Evolutionary conservation across 2,888 invertebrate genomes (phyloP).

Genomic region (Macaria liturata): DNA sequence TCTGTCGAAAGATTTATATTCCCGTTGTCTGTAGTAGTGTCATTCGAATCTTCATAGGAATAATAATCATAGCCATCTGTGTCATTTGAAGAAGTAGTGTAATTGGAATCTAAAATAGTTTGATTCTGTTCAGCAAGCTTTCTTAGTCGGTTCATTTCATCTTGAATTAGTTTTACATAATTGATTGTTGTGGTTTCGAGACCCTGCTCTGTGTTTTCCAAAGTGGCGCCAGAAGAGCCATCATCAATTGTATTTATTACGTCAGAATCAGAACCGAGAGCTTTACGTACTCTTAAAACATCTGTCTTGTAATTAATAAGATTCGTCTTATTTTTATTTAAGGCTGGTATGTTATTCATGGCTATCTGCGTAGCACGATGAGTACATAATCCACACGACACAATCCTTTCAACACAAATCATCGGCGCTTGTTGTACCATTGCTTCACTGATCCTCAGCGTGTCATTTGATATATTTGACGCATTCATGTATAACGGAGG

Average conservation of each 20-base stretch:
- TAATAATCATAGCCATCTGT: slow-evolving; percentile 39
- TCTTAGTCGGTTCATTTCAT: slow-evolving; percentile 22
- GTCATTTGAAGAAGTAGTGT: slow-evolving; percentile 12
- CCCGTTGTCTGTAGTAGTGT: slow-evolving; percentile 23
- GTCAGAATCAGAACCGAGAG: slow-evolving; percentile 7
- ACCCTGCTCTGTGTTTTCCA: slow-evolving; percentile 22
- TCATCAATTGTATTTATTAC: too few species aligned
- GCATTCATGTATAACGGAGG: slow-evolving; percentile 51
- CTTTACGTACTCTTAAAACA: slow-evolving; percentile 11
- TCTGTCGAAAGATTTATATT: background rate
- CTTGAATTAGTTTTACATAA: slow-evolving; percentile 46
- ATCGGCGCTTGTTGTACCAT: slow-evolving; percentile 42
- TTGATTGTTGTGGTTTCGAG: slow-evolving; percentile 40
- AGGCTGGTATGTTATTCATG: slow-evolving; percentile 23
- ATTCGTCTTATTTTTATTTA: slow-evolving; percentile 8
- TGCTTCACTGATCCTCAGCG: slow-evolving; percentile 47
- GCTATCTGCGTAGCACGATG: slow-evolving; percentile 37
- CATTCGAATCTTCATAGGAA: slow-evolving; percentile 34
- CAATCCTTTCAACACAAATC: slow-evolving; percentile 54
- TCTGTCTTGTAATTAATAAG: slow-evolving; percentile 3
- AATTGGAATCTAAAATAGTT: background rate
- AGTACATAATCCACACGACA: slow-evolving; percentile 61
- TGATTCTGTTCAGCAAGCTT: slow-evolving; percentile 9
- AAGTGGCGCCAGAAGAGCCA: slow-evolving; percentile 8
- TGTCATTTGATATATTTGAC: slow-evolving; percentile 43